Percentiles rank a stretch among this genome's conserved stretches.
Conservation (phyloP, 2,888 invertebrate genomes). For the Hirtodrosophila trivittata region DNA sequence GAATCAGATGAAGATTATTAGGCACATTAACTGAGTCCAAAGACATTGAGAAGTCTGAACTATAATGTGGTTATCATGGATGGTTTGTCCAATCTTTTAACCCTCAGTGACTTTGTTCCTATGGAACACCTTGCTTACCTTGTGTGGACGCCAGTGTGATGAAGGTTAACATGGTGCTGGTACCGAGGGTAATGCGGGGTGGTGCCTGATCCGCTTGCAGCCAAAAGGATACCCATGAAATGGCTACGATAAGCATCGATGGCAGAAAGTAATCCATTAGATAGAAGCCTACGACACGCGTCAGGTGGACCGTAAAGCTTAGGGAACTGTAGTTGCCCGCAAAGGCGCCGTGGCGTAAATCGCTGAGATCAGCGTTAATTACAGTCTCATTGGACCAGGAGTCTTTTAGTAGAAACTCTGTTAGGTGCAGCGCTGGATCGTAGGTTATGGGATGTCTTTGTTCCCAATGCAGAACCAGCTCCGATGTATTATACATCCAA, state of each 20-base stretch:
- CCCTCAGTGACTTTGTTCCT: too few species aligned
- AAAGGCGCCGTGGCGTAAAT: constrained; percentile 89
- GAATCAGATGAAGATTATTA: too few species aligned
- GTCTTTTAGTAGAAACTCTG: constrained; percentile 90
- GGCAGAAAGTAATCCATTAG: constrained; percentile 95
- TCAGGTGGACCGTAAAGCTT: constrained; percentile 90
- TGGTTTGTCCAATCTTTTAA: too few species aligned
- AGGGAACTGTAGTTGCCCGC: constrained; percentile 93
- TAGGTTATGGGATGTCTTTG: constrained; percentile 89
- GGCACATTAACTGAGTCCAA: too few species aligned
- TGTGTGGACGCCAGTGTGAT: constrained; percentile 94
- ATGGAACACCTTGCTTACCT: too few species aligned
- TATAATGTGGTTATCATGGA: too few species aligned
- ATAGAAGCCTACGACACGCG: constrained; percentile 93
- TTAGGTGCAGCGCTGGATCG: constrained; percentile 90
- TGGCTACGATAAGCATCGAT: constrained; percentile 92
- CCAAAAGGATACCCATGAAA: constrained; percentile 96
- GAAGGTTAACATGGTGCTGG: constrained; percentile 93
- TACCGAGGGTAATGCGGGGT: constrained; percentile 91
- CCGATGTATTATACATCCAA: constrained; percentile 92
- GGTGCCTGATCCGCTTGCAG: constrained; percentile 93
- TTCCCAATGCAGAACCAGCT: constrained; percentile 91
- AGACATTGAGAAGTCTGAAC: too few species aligned
- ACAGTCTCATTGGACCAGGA: constrained; percentile 89
- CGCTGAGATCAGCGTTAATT: constrained; percentile 88